phyloP scores from a whole-genome alignment of 2,888 invertebrate species.

The Auanema sp. region DNA sequence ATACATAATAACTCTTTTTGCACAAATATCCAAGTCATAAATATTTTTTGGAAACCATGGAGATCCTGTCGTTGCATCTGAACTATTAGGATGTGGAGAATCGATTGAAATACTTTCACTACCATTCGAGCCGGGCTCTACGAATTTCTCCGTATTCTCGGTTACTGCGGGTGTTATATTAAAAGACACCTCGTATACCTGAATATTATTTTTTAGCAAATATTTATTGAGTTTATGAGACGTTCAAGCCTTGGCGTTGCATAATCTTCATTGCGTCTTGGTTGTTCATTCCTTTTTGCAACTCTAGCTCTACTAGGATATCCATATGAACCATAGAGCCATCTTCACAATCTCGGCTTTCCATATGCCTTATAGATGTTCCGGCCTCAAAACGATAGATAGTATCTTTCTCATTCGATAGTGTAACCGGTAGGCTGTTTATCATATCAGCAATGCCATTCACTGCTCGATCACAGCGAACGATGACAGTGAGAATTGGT shows the following conservation, averaged over 20 bases:
- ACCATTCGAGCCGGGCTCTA: constrained; percentile 60
- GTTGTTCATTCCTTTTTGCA: constrained; percentile 29
- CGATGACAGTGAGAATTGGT: constrained; percentile 55
- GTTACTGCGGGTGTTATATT: constrained; percentile 41
- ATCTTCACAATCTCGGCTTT: constrained; percentile 45
- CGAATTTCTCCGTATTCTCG: constrained; percentile 46
- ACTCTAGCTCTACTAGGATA: constrained; percentile 43
- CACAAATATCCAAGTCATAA: constrained; percentile 89
- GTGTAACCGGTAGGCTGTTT: constrained; percentile 46
- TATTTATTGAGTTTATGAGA: background rate
- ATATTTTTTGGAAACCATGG: constrained; percentile 96
- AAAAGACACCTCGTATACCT: constrained; percentile 55
- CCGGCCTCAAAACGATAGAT: constrained; percentile 20
- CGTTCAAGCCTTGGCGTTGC: constrained; percentile 46
- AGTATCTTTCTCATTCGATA: constrained; percentile 1
- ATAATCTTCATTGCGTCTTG: constrained; percentile 49
- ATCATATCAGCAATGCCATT: constrained; percentile 49
- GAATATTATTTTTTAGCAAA: background rate
- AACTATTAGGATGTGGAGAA: constrained; percentile 8
- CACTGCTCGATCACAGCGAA: constrained; percentile 42
- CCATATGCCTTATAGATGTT: constrained; percentile 44
- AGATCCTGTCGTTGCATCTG: constrained; percentile 84
- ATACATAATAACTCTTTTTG: constrained; percentile 94
- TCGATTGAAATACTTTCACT: constrained; percentile 4
- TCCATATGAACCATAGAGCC: constrained; percentile 36